phyloP scores from a whole-genome alignment of 2,888 invertebrate species.

The Patella ulyssiponensis region DNA sequence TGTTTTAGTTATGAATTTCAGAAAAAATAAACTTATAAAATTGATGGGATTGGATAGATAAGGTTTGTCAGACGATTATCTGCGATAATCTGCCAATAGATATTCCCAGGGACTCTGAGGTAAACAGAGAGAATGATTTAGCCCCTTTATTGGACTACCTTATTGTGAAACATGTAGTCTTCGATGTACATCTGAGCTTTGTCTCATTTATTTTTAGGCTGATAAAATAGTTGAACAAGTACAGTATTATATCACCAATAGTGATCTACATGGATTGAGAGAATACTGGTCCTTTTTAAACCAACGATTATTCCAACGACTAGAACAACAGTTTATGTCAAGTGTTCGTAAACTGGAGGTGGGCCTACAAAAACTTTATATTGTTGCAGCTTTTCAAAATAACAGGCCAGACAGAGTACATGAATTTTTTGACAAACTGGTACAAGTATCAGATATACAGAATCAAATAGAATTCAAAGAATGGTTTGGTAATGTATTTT shows the following conservation, averaged over 20 bases:
- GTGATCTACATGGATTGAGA: slow-evolving; percentile 85
- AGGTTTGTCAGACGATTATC: too few relatives aligned
- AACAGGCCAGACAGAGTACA: slow-evolving; percentile 87
- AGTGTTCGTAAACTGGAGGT: slow-evolving; percentile 65
- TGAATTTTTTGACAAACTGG: slow-evolving; percentile 91
- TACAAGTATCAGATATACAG: slow-evolving; percentile 82
- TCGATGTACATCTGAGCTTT: not conserved
- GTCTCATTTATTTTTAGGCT: slow-evolving; percentile 53
- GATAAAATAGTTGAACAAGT: slow-evolving; percentile 81
- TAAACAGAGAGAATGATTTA: not conserved
- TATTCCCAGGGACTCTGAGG: too few relatives aligned
- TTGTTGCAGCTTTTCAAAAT: slow-evolving; percentile 87
- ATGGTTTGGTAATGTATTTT: slow-evolving; percentile 86
- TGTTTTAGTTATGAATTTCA: too few relatives aligned
- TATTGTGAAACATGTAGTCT: not conserved
- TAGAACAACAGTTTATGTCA: slow-evolving; percentile 85
- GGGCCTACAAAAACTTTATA: slow-evolving; percentile 84
- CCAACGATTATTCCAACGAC: slow-evolving; percentile 86
- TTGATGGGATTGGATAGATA: too few relatives aligned
- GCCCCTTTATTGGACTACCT: not conserved
- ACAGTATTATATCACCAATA: slow-evolving; percentile 80
- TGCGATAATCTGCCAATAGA: too few relatives aligned
- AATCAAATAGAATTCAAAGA: slow-evolving; percentile 94
- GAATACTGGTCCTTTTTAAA: slow-evolving; percentile 94
- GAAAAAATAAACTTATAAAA: too few relatives aligned